Evolutionary conservation across 2,113 vertebrate species (phyloP), one percentile per base, ranked within the genome.

Genomic region (Pseudolaguvia tuberculata): DNA sequence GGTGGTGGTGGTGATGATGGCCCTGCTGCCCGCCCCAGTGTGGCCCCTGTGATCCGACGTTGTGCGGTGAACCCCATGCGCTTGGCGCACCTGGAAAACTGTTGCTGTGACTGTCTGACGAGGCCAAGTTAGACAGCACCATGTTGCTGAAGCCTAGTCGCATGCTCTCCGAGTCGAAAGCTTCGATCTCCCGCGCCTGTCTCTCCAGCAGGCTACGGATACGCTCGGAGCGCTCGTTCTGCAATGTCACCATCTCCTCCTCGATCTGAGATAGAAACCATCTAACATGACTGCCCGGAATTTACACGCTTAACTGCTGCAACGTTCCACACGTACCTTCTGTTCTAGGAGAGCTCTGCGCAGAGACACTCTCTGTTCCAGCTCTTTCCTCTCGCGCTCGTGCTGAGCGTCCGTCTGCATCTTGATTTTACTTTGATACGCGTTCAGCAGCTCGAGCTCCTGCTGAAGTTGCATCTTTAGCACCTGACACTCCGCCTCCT

Each of bases 81-180:
- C 94, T 93, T 78, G 89, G 88, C 83, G 93, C 94, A 87, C 94
- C 95, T 52, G 94, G 96, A 83, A 93, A 94, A 52, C 79, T 72
- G 29, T 78, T 67, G 45, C 87, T 83, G 45, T 90, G 88, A 0
- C 77, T 31, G 1, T 81, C 80, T 2, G 80, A 75, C 2, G 87
- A 71, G 48, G 80, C 81, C 78, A 89, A 76, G 86, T 87, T 88
- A 27, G 88, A 87, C 61, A 91, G 88, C 69, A 90, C 93, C 96
- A 98, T 98, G 84, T 98, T 98, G 92, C 94, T 97, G 89, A 98
- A 98, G 84, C 96, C 96, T 85, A 98, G 92, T 78, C 96, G 91
- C 95, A 98, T 96, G 88, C 94, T 96, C 87, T 98, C 96, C 0
- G 96, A 98, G 91, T 98, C 96, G 81, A 98, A 98, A 68, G 96